Conservation (phyloP, 2,113 vertebrate species). For the Crotalus horridus region DNA sequence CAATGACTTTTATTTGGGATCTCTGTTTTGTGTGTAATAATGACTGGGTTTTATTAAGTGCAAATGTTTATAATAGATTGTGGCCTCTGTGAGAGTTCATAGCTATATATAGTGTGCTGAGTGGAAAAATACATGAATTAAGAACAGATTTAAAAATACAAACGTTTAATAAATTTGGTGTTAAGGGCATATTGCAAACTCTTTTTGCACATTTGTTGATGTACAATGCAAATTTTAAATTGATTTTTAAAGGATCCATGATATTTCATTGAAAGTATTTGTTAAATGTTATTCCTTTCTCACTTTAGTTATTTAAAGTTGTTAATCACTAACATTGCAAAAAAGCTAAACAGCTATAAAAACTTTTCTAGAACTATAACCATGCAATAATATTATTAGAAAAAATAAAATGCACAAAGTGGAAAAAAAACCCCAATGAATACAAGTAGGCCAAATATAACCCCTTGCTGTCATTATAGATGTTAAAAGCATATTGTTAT, state of each 20-base stretch:
- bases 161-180: not conserved
- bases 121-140: not conserved
- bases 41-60: constrained; percentile 3
- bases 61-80: not conserved
- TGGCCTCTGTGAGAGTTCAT: not conserved
- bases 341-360: not conserved
- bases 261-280: not conserved
- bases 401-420: not conserved
- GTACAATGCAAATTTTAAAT: not conserved
- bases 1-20: not conserved
- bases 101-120: not conserved
- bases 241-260: not conserved
- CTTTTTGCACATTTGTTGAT: not conserved
- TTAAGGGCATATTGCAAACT: not conserved
- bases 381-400: not conserved
- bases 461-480: constrained; percentile 14
- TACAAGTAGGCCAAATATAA: not conserved
- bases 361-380: not conserved
- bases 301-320: not conserved
- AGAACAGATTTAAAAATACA: not conserved
- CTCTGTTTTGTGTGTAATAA: not conserved
- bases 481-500: not conserved
- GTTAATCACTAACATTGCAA: not conserved
- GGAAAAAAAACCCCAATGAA: not conserved
- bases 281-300: not conserved